Evolutionary conservation across 2,113 vertebrate species (phyloP).

Genomic region (Chloebia gouldiae): DNA sequence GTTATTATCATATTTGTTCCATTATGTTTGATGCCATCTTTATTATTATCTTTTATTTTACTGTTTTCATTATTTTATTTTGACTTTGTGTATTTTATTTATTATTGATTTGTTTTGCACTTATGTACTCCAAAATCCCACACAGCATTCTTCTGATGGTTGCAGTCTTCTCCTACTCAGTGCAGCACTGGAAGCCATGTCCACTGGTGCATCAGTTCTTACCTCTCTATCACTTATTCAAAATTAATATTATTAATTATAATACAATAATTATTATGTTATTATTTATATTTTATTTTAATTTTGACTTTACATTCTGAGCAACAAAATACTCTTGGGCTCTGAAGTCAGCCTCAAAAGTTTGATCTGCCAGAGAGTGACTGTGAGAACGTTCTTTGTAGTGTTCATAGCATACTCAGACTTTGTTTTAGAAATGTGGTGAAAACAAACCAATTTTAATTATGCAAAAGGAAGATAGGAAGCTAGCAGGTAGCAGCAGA

Average conservation of each 20-base stretch:
- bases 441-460: neutral
- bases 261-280: neutral
- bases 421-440: neutral
- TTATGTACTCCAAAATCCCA: accelerated
- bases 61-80: neutral
- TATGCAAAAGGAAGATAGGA: neutral
- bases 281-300: neutral
- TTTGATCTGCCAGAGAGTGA: neutral
- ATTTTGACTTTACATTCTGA: neutral
- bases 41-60: neutral
- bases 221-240: neutral
- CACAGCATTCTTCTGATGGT: accelerated
- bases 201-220: neutral
- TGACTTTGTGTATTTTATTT: neutral
- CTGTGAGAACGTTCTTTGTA: neutral
- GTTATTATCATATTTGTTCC: neutral
- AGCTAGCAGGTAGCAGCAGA: neutral
- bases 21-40: neutral
- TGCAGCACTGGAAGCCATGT: neutral
- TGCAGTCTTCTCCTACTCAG: neutral
- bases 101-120: neutral
- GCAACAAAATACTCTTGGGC: neutral
- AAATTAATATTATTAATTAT: neutral
- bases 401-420: neutral
- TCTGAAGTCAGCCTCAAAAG: neutral